Conservation (phyloP, 2,797 vertebrate species). For the Chromobotia macracanthus region DNA sequence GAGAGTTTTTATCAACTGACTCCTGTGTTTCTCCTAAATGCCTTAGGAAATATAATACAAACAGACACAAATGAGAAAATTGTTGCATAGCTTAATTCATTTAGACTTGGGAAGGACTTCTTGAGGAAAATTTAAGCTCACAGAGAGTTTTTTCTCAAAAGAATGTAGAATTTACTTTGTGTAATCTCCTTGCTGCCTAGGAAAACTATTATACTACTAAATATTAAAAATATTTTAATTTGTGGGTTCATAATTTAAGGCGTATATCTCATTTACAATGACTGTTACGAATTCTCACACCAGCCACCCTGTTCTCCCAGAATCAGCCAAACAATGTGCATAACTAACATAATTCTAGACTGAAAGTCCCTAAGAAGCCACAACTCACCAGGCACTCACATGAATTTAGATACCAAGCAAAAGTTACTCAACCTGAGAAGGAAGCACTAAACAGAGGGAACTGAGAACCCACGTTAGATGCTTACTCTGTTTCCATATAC, state of each 20-base stretch:
- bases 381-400: too few species aligned
- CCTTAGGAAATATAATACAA: not conserved
- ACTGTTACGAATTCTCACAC: too few species aligned
- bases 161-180: too few species aligned
- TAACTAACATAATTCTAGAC: too few species aligned
- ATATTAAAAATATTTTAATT: too few species aligned
- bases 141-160: not conserved
- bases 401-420: not conserved
- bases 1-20: not conserved
- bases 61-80: not conserved
- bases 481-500: slow-evolving; percentile 20
- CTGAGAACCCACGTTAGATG: slow-evolving; percentile 14
- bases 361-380: too few species aligned
- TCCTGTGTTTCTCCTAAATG: not conserved
- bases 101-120: not conserved
- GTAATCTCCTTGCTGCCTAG: too few species aligned
- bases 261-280: too few species aligned
- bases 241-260: too few species aligned
- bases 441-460: not conserved
- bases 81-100: not conserved
- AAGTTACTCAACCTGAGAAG: not conserved
- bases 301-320: too few species aligned
- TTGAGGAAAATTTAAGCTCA: not conserved
- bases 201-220: too few species aligned
- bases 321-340: too few species aligned